A percentile compares a stretch with the other conserved stretches of the same genome.
These are phyloP conservation scores for Apistogramma diplotaenia DNA, from an alignment of 2,113 vertebrate genomes.

Conservation along the genomic window DNA sequence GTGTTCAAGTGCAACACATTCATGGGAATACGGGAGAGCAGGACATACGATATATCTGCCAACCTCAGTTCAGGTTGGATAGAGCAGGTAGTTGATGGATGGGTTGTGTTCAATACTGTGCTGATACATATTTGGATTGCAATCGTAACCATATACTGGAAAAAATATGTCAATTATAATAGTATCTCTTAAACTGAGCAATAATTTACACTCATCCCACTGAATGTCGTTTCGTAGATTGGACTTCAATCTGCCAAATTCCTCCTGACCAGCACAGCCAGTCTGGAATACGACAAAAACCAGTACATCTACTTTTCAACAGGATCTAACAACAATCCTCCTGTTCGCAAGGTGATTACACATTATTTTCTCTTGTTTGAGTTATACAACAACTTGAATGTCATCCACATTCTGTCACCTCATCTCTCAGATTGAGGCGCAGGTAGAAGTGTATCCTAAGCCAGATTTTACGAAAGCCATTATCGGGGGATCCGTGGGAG, in stretches of 20 bases:
- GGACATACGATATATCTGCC: constrained; percentile 71
- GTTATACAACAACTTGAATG: background rate
- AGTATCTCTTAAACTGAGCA: constrained; percentile 46
- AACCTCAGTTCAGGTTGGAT: constrained; percentile 74
- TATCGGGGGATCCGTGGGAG: constrained; percentile 77
- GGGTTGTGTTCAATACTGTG: background rate
- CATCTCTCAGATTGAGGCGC: constrained; percentile 65
- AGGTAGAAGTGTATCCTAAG: constrained; percentile 72
- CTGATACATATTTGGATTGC: background rate
- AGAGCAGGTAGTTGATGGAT: constrained; percentile 34
- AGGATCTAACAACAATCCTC: constrained; percentile 55
- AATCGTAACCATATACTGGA: background rate
- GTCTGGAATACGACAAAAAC: constrained; percentile 71
- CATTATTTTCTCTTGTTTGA: background rate
- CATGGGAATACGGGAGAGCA: constrained; percentile 38
- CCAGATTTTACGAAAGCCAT: constrained; percentile 70
- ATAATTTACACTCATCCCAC: background rate
- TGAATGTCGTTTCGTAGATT: background rate
- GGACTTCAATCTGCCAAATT: constrained; percentile 53
- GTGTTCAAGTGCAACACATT: constrained; percentile 66
- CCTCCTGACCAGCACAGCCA: constrained; percentile 69
- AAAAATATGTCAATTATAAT: background rate
- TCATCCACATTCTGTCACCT: background rate
- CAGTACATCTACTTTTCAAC: constrained; percentile 72
- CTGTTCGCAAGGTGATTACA: constrained; percentile 70